phyloP scores from a whole-genome alignment of 2,113 vertebrate species.

The Tychaedon coryphoeus region DNA sequence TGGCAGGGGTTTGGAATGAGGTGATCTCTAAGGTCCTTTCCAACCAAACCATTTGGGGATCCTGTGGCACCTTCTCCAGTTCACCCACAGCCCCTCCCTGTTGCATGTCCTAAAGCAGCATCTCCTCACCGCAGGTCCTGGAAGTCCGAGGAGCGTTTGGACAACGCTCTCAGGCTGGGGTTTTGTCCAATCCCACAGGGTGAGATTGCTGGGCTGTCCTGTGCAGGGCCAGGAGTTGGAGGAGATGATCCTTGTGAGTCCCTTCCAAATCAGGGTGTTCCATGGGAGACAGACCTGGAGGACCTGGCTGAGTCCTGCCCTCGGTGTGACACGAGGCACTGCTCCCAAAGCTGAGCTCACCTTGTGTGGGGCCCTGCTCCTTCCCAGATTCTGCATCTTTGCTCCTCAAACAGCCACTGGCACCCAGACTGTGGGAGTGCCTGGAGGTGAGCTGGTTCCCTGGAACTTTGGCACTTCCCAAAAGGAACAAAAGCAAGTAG shows the following conservation, averaged over 20 bases:
- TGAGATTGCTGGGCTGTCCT: background rate
- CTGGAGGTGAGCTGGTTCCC: background rate
- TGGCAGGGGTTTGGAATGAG: background rate
- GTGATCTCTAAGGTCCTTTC: background rate
- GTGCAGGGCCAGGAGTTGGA: background rate
- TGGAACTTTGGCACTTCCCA: background rate
- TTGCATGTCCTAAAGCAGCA: background rate
- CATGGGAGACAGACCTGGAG: background rate
- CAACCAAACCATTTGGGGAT: background rate
- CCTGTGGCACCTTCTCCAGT: background rate
- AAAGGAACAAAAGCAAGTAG: background rate
- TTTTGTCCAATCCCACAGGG: too few relatives aligned
- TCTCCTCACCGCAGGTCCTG: fast-evolving
- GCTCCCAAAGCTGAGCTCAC: fast-evolving
- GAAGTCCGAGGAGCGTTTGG: background rate
- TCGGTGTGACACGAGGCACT: fast-evolving
- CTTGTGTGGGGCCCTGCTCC: background rate
- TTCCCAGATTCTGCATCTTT: background rate
- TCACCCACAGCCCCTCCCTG: background rate
- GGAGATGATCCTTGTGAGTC: background rate
- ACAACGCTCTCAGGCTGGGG: background rate
- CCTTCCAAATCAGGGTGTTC: background rate
- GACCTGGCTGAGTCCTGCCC: background rate
- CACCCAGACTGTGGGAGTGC: background rate
- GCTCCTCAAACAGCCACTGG: background rate